Percentiles rank a stretch among this genome's conserved stretches.
Evolutionary conservation across 2,113 vertebrate species (phyloP).

Genomic region (Miniopterus natalensis): DNA sequence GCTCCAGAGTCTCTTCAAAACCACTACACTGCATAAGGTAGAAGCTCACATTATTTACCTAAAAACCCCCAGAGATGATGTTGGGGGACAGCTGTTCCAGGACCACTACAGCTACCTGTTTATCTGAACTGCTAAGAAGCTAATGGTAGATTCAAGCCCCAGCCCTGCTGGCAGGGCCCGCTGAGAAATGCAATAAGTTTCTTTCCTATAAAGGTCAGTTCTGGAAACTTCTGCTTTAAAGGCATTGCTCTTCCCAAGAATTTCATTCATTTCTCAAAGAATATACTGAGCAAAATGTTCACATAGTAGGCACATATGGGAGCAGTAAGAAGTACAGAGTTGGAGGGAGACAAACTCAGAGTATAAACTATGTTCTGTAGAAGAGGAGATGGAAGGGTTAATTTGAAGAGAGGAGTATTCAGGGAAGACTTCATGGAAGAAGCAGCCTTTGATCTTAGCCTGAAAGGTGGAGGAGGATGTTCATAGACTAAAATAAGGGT

Average conservation of each 20-base stretch:
- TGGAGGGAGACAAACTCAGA: not conserved
- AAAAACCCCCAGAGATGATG: not conserved
- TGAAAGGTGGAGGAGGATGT: not conserved
- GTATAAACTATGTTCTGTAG: not conserved
- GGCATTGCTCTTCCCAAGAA: not conserved
- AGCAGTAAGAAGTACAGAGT: not conserved
- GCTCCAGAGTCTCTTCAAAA: not conserved
- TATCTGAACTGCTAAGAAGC: not conserved
- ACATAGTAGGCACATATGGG: not conserved
- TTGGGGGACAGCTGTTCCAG: not conserved
- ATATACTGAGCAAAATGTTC: not conserved
- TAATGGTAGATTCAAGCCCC: not conserved
- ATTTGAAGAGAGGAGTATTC: not conserved
- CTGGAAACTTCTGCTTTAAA: slow-evolving; percentile 4
- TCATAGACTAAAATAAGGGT: not conserved
- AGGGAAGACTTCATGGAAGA: slow-evolving; percentile 31
- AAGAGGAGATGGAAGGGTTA: not conserved
- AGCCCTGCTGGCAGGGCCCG: not conserved
- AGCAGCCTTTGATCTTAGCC: not conserved
- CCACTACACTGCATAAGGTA: not conserved
- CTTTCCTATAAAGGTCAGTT: not conserved
- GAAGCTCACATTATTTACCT: not conserved
- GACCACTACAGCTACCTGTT: not conserved
- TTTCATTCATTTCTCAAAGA: not conserved
- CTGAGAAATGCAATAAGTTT: not conserved